Evolutionary conservation across 2,888 invertebrate species (phyloP).

Genomic region (Synanthedon vespiformis): DNA sequence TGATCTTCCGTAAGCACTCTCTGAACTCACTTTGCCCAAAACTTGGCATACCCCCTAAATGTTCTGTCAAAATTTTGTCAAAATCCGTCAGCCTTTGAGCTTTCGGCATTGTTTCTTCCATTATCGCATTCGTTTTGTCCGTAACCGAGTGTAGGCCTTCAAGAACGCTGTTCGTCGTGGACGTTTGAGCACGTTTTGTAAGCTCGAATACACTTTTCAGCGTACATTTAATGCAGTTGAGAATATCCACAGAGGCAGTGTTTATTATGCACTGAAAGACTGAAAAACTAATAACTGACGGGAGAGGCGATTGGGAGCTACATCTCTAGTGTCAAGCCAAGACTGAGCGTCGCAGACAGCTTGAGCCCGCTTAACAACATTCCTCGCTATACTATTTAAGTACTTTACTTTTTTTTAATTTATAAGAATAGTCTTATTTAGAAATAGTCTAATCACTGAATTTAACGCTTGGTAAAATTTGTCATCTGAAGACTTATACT

Average conservation of each 20-base stretch:
- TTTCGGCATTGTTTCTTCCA: neutral
- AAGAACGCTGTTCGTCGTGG: neutral
- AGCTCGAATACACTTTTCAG: neutral
- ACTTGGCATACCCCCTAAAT: neutral
- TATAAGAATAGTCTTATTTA: too few species aligned
- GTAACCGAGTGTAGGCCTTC: neutral
- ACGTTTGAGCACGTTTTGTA: neutral
- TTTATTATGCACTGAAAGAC: neutral
- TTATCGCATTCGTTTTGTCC: neutral
- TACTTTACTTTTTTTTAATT: too few species aligned
- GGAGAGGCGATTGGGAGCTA: neutral
- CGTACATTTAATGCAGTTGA: neutral
- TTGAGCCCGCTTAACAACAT: neutral
- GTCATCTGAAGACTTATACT: too few species aligned
- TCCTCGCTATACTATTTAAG: too few species aligned
- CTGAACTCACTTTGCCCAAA: too few species aligned
- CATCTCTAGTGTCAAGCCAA: too few species aligned
- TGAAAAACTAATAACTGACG: neutral
- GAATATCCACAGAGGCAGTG: neutral
- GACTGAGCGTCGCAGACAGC: neutral
- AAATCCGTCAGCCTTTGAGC: neutral
- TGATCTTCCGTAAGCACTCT: too few species aligned
- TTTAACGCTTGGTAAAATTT: too few species aligned
- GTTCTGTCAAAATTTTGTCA: neutral
- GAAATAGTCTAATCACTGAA: too few species aligned